phyloP scores from a whole-genome alignment of 2,113 vertebrate genomes.

The Cyanistes caeruleus region DNA sequence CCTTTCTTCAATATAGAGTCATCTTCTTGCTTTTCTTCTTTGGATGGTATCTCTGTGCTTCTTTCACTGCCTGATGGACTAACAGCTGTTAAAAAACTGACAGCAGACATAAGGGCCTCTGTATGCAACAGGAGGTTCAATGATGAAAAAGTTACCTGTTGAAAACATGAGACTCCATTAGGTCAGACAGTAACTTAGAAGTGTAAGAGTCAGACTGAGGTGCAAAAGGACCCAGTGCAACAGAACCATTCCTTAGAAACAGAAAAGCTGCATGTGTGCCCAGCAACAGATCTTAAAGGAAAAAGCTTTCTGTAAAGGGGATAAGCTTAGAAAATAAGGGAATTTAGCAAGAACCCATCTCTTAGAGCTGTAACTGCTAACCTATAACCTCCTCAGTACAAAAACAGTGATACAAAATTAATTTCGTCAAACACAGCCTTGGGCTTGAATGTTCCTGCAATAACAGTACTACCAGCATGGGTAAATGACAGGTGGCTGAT shows the following conservation, averaged over 20 bases:
- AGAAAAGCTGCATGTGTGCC: neutral
- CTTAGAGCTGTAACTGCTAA: neutral
- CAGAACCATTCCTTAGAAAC: neutral
- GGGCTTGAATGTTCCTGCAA: neutral
- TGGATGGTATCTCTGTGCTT: slow-evolving; percentile 32
- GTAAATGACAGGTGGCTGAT: neutral
- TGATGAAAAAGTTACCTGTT: slow-evolving; percentile 92
- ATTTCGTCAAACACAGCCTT: neutral
- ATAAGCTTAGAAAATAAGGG: neutral
- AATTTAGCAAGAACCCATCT: neutral
- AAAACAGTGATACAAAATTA: neutral
- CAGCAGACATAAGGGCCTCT: slow-evolving; percentile 87
- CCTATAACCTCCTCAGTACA: neutral
- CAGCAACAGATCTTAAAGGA: neutral
- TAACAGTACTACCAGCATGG: neutral
- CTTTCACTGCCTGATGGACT: slow-evolving; percentile 64
- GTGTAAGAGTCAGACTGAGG: neutral
- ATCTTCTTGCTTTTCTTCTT: slow-evolving; percentile 63
- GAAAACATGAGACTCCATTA: neutral
- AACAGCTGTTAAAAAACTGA: slow-evolving; percentile 82
- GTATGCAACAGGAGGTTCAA: slow-evolving; percentile 89
- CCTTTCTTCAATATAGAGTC: slow-evolving; percentile 72
- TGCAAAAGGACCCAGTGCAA: neutral
- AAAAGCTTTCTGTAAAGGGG: neutral
- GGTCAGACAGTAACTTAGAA: neutral